Base-by-base conservation (phyloP, 2,888 invertebrate species). In the Holacanthella duospinosa region DNA sequence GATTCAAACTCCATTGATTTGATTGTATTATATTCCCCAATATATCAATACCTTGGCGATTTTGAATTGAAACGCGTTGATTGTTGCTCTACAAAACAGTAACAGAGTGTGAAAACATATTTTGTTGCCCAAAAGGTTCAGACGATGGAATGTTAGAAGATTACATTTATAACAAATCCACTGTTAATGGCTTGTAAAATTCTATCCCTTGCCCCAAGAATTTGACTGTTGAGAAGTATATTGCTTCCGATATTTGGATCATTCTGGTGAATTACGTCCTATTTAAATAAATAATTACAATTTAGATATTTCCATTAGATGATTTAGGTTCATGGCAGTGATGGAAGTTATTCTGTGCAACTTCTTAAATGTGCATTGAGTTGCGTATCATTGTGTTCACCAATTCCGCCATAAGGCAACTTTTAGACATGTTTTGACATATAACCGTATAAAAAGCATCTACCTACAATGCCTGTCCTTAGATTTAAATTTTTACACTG, bases 11-110 rank as follows among this genome's bases (percentile, higher is more conserved):
- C 24, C 24, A 59, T 26, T 25, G 43, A 48, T 85, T 85, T 0
- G 88, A 81, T 77, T 91, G 90, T 75, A 91, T 79, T 73, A 90
- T 81, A 76, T 90, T 87, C 9, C 90, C 91, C 24, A 91, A 79
- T 9, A 83, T 78, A 74, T 91, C 87, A 71, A 89, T 88, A 19
- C 90, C 91, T 0, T 79, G 81, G 3, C 26, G 43, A 25, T 29
- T 36, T 6, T 29, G 6, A 4, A 48, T 4, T n/a, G 48, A 21
- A 4, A 48, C 48, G 12, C 48, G 48, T 4, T 48, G 12, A 48
- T 48, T 48, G n/a, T 21, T 9, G 48, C 16, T n/a, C 48, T 48
- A 21, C 12, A 21, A 21, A 48, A 48, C 21, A 48, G n/a, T n/a
- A 48, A n/a, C 36, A 36, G 36, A 53, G 9, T n/a, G 54, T 25